phyloP scores from a whole-genome alignment of 2,797 vertebrate species.

The Podargus strigoides region DNA sequence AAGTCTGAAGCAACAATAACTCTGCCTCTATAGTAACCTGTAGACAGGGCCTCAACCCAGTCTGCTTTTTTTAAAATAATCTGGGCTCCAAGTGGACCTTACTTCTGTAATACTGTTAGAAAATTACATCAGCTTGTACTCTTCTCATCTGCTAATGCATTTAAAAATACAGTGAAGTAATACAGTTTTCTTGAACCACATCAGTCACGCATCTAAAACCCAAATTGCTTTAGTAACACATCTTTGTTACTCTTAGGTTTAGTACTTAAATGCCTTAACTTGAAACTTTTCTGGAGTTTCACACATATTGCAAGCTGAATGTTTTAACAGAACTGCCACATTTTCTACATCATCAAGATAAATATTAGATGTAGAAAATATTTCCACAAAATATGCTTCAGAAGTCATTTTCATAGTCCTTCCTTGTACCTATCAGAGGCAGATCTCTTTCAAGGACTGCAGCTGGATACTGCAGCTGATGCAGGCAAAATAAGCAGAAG shows the following conservation, averaged over 20 bases:
- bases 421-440: neutral
- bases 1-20: neutral
- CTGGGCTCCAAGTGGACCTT: neutral
- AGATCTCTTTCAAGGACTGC: neutral
- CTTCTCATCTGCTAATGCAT: neutral
- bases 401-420: neutral
- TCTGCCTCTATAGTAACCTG: neutral
- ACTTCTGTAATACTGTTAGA: neutral
- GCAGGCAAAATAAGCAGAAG: neutral
- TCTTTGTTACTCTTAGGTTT: neutral
- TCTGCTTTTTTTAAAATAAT: neutral
- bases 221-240: neutral
- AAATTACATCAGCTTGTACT: neutral
- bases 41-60: neutral
- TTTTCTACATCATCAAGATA: neutral
- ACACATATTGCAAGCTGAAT: neutral
- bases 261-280: neutral
- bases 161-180: neutral
- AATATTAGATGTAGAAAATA: neutral
- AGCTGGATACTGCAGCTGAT: neutral
- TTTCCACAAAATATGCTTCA: neutral
- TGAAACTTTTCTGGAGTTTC: neutral
- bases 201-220: neutral
- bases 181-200: neutral
- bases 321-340: neutral